Base-by-base conservation (phyloP, 2,113 vertebrate genomes). In the Protomyctophum bolini region DNA sequence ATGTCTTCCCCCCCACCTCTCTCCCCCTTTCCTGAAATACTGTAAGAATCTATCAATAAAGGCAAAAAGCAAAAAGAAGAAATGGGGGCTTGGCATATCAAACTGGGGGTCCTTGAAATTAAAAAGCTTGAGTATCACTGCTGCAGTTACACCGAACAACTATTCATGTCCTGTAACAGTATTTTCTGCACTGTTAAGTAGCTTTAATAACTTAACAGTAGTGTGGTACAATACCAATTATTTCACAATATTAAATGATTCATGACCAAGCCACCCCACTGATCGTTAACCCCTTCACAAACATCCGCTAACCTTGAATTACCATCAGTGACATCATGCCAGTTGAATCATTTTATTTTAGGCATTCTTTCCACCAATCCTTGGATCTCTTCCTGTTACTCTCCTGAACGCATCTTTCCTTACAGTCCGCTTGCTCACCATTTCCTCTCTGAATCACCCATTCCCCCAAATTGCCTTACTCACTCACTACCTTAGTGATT, bases 391-490 rank as follows among this genome's bases (percentile, higher is more conserved):
- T 56, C 62, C 64, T 69, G 77, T 77, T 81, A 66, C 70, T 73
- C 57, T 67, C 63, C 60, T 51, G 65, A 80, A 80, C 55, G 49
- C 28, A 57, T 74, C 68, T 76, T 77, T 73, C 72, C 73, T 75
- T 52, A 56, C 58, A 11, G 56, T 45, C 28, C 28, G 47, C 41
- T 46, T 51, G 72, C 55, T 84, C 55, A 75, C 9, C 61, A 79
- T 79, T 83, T 77, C 78, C 73, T 87, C 56, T 66, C 68, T 76
- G 60, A 87, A 80, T 84, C 62, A 84, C 41, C 73, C 62, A 75
- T 0, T 21, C 46, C 66, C 33, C 7, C 54, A 67, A 73, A 71
- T 65, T 49, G 8, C 73, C 46, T 50, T 28, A 0, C 2, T 0
- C 49, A 57, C 21, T 47, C 49, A 57, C 21, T 47, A 59, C 73